A percentile compares a stretch with the other conserved stretches of the same genome.
These are phyloP conservation scores for Orchestia grillus DNA, from an alignment of 1,140 invertebrate genomes.

Conservation along the genomic window DNA sequence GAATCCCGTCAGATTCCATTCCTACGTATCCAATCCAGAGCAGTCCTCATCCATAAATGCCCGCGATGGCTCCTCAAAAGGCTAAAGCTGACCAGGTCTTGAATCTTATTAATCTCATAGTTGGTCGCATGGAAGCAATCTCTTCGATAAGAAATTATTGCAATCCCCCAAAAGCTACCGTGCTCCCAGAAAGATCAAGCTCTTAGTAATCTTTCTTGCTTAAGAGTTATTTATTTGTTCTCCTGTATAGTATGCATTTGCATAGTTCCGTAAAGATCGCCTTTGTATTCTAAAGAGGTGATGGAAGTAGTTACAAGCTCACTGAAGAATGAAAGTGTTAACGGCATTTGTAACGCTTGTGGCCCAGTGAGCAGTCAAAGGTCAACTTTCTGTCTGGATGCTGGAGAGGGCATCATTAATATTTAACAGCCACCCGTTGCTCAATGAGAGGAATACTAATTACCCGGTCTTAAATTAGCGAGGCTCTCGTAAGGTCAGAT, in stretches of 20 bases:
- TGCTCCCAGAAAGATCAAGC: neutral
- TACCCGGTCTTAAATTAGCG: slow-evolving; percentile 6
- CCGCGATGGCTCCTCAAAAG: neutral
- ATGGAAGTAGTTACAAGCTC: neutral
- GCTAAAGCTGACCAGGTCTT: neutral
- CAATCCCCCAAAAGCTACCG: neutral
- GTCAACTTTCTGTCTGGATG: neutral
- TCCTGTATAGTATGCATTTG: neutral
- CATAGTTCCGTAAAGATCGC: neutral
- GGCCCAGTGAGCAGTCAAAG: neutral
- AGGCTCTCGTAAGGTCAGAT: neutral
- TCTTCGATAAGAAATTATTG: neutral
- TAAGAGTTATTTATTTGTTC: neutral
- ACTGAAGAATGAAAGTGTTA: slow-evolving; percentile 49
- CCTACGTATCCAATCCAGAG: neutral
- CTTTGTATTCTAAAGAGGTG: neutral
- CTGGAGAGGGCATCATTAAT: neutral
- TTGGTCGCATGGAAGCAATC: neutral
- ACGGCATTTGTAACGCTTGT: slow-evolving; percentile 7
- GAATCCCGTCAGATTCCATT: neutral
- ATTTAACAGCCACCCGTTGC: neutral
- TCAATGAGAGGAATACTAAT: slow-evolving; percentile 37
- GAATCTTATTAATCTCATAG: neutral
- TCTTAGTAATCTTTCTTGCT: neutral
- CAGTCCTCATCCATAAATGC: neutral